phyloP scores from a whole-genome alignment of 2,797 vertebrate species.

The Danionella dracula region DNA sequence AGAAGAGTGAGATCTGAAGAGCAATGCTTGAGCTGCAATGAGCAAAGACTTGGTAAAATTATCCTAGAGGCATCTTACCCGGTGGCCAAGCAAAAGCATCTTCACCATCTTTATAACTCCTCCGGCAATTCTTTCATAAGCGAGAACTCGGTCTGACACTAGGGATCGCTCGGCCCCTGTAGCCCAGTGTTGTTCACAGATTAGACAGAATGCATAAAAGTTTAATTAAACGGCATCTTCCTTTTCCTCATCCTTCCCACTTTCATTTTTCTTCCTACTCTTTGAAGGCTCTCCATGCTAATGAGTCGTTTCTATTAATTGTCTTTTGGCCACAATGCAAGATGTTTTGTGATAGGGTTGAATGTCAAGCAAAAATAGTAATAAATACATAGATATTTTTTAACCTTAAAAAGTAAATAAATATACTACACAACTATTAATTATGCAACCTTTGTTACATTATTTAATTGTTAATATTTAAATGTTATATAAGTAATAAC shows the following conservation, averaged over 20 bases:
- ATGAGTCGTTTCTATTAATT: not conserved
- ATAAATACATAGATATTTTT: no score
- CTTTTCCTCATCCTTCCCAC: not conserved
- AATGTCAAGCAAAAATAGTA: no score
- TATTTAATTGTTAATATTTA: no score
- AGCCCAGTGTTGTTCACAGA: slow-evolving; percentile 29
- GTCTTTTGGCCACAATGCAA: not conserved
- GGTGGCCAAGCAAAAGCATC: not conserved
- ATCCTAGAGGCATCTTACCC: not conserved
- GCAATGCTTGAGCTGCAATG: not conserved
- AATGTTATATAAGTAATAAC: no score
- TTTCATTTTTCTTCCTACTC: not conserved
- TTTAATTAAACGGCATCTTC: slow-evolving; percentile 51
- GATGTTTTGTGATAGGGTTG: not conserved
- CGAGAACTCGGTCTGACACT: not conserved
- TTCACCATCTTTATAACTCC: slow-evolving; percentile 3
- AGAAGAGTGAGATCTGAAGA: not conserved
- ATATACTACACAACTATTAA: no score
- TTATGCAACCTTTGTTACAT: no score
- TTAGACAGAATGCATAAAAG: slow-evolving; percentile 64
- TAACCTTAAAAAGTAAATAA: no score
- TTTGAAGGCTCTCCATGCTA: not conserved
- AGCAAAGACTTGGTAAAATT: not conserved
- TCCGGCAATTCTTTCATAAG: slow-evolving; percentile 11
- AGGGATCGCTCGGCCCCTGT: not conserved